Conservation (phyloP, 2,888 invertebrate species). For the Apocheima hispidaria region DNA sequence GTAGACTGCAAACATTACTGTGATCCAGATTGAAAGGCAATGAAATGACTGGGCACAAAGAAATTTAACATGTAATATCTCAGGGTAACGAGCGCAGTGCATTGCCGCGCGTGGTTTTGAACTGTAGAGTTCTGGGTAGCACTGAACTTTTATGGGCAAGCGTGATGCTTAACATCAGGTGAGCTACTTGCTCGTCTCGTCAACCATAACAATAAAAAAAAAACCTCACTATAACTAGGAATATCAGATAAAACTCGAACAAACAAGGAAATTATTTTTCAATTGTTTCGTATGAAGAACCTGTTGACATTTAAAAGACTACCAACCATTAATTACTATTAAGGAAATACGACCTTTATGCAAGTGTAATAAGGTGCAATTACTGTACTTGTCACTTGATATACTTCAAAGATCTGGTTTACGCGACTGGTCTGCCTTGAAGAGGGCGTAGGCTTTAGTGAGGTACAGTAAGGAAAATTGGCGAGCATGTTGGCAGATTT, state of each 20-base stretch:
- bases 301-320: constrained; percentile 23
- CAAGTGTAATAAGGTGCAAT: constrained; percentile 28
- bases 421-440: constrained; percentile 69
- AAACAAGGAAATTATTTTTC: constrained; percentile 17
- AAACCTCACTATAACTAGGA: too few species aligned
- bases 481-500: constrained; percentile 25
- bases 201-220: too few species aligned
- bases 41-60: too few species aligned
- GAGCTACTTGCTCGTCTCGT: too few species aligned
- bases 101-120: too few species aligned
- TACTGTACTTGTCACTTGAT: constrained; percentile 32
- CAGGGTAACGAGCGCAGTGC: too few species aligned
- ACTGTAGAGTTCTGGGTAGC: too few species aligned
- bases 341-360: constrained; percentile 29
- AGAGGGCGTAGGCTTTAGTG: constrained; percentile 75
- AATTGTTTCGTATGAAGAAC: constrained; percentile 20
- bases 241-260: background rate
- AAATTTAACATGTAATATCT: too few species aligned
- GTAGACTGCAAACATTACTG: too few species aligned
- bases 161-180: too few species aligned
- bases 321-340: constrained; percentile 13
- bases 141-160: too few species aligned
- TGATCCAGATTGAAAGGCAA: too few species aligned
- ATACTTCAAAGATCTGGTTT: constrained; percentile 41
- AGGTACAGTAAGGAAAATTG: constrained; percentile 41